Percentiles rank a stretch among this genome's conserved stretches.
Evolutionary conservation across 2,888 invertebrate genomes (phyloP).

Genomic region (Norana najaformis): DNA sequence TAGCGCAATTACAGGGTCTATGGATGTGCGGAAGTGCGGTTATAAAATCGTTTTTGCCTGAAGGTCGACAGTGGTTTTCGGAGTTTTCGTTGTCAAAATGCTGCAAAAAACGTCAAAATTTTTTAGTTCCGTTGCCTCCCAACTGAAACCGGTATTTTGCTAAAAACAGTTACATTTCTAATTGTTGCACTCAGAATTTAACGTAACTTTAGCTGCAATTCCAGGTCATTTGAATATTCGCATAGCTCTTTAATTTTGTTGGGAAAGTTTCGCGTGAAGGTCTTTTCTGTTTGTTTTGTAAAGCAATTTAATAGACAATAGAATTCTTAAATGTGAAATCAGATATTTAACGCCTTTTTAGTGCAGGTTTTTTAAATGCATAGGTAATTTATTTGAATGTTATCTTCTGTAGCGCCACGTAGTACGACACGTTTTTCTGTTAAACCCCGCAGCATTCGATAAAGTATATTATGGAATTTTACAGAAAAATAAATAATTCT

Average conservation of each 20-base stretch:
- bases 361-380: background rate
- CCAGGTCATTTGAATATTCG: background rate
- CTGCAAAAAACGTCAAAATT: background rate
- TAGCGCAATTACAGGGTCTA: background rate
- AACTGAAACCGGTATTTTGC: background rate
- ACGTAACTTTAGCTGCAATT: background rate
- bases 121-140: background rate
- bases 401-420: background rate
- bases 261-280: background rate
- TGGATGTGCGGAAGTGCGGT: background rate
- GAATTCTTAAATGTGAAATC: background rate
- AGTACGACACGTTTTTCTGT: too few relatives aligned
- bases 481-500: background rate
- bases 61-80: background rate
- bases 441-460: too few relatives aligned
- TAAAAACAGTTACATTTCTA: background rate
- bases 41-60: background rate
- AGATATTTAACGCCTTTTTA: background rate
- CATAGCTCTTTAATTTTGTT: too few relatives aligned
- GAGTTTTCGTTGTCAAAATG: background rate
- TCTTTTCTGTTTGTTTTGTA: background rate
- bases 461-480: background rate
- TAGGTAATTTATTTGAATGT: background rate
- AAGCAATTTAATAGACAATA: background rate
- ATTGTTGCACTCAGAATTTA: background rate